Conservation (phyloP, 1,140 invertebrate genomes). For the Papilio helenus region DNA sequence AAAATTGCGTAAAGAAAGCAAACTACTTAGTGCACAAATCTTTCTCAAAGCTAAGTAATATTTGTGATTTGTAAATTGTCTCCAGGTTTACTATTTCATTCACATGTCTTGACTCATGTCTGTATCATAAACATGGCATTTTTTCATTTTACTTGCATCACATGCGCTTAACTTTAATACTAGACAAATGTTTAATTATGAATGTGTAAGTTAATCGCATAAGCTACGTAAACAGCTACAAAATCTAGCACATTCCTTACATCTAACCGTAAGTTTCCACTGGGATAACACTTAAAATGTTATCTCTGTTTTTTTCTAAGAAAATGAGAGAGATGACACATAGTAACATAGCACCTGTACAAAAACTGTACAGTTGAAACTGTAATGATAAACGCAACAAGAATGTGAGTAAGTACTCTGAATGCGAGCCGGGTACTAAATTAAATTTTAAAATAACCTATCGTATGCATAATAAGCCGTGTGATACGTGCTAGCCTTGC, state of each 20-base stretch:
- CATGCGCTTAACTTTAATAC: background rate
- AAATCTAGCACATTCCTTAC: background rate
- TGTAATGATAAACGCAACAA: slow-evolving; percentile 24
- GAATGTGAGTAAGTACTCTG: slow-evolving; percentile 46
- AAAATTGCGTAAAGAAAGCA: too few species aligned
- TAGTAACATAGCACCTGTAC: too few species aligned
- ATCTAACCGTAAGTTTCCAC: background rate
- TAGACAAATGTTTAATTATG: slow-evolving; percentile 8
- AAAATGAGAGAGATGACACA: background rate
- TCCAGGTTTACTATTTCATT: background rate
- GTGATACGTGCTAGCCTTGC: slow-evolving; percentile 62
- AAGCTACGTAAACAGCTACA: background rate
- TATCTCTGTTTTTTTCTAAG: background rate
- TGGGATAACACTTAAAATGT: background rate
- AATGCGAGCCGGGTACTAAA: slow-evolving; percentile 57
- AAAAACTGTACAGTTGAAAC: too few species aligned
- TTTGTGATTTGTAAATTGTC: too few species aligned
- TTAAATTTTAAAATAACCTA: slow-evolving; percentile 65
- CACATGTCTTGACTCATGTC: background rate
- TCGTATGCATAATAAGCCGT: slow-evolving; percentile 65
- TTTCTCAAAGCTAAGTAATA: too few species aligned
- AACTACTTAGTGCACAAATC: too few species aligned
- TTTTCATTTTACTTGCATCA: slow-evolving; percentile 8
- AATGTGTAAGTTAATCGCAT: background rate
- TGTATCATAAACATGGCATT: background rate